These are phyloP conservation scores for Cremastinae sp. DNA, from an alignment of 2,888 invertebrate genomes.

Conservation along the genomic window DNA sequence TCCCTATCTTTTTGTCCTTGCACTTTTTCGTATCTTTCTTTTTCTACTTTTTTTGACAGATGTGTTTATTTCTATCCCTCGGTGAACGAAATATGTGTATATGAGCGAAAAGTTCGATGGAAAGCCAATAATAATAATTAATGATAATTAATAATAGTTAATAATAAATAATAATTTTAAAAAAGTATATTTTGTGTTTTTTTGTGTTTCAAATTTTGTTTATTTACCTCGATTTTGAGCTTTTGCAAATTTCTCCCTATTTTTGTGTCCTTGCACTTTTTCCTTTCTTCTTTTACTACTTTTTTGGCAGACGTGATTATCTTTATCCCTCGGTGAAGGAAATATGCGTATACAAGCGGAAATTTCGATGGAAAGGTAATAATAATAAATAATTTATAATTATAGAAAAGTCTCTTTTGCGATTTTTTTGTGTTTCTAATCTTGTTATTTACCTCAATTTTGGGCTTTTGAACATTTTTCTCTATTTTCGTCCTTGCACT, in stretches of 20 bases:
- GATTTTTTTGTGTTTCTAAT: too few relatives aligned
- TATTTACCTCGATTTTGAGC: too few relatives aligned
- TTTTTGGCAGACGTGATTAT: constrained; percentile 28
- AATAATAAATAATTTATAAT: too few relatives aligned
- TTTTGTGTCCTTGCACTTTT: too few relatives aligned
- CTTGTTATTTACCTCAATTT: too few relatives aligned
- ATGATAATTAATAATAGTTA: neutral
- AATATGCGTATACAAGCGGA: constrained; percentile 29
- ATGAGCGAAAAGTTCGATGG: constrained; percentile 50
- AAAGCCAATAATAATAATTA: constrained; percentile 12
- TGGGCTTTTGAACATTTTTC: too few relatives aligned
- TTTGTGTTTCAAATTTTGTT: too few relatives aligned
- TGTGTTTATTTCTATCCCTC: constrained; percentile 14
- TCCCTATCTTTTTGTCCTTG: neutral
- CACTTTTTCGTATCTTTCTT: too few relatives aligned
- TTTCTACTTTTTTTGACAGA: constrained; percentile 18
- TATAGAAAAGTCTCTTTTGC: too few relatives aligned
- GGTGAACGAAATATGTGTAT: constrained; percentile 15
- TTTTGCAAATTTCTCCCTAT: neutral
- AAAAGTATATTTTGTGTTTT: too few relatives aligned
- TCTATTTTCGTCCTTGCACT: too few relatives aligned
- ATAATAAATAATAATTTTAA: too few relatives aligned
- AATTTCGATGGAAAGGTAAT: constrained; percentile 52
- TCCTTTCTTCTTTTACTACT: neutral
- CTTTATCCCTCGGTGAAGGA: constrained; percentile 19